Conservation (phyloP, 2,113 vertebrate species). For the Spizaetus ornatus region DNA sequence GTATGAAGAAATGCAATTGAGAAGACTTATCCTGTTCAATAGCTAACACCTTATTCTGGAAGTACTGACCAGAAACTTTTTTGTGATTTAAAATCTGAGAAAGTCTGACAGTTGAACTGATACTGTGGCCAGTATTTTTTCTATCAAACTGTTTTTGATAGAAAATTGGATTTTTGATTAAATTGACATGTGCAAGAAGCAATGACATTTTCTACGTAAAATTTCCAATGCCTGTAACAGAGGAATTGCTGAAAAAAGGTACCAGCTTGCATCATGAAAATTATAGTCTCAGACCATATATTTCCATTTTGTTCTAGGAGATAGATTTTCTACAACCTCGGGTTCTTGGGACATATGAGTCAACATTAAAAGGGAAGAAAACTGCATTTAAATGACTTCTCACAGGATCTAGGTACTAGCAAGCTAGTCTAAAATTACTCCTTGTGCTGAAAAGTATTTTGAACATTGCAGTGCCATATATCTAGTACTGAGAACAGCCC, state of each 20-base stretch:
- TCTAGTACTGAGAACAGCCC: not conserved
- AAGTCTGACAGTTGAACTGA: not conserved
- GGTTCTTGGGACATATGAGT: not conserved
- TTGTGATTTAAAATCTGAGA: not conserved
- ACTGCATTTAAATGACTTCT: not conserved
- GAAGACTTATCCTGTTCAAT: not conserved
- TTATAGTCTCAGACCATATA: not conserved
- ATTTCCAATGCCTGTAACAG: not conserved
- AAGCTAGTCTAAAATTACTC: not conserved
- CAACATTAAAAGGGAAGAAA: not conserved
- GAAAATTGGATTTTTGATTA: constrained; percentile 37
- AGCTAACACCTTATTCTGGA: not conserved
- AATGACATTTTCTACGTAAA: not conserved
- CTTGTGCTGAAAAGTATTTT: constrained; percentile 18
- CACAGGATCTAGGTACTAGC: not conserved
- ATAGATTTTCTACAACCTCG: not conserved
- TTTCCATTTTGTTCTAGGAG: not conserved
- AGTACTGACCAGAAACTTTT: not conserved
- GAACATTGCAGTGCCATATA: not conserved
- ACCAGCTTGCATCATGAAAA: not conserved
- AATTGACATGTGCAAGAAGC: not conserved
- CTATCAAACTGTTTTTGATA: not conserved
- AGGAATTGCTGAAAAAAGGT: not conserved
- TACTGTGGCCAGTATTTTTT: not conserved
- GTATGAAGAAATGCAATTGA: not conserved